phyloP scores from a whole-genome alignment of 37 sponge, comb jelly and placozoan species.

The Ianthella basta region DNA sequence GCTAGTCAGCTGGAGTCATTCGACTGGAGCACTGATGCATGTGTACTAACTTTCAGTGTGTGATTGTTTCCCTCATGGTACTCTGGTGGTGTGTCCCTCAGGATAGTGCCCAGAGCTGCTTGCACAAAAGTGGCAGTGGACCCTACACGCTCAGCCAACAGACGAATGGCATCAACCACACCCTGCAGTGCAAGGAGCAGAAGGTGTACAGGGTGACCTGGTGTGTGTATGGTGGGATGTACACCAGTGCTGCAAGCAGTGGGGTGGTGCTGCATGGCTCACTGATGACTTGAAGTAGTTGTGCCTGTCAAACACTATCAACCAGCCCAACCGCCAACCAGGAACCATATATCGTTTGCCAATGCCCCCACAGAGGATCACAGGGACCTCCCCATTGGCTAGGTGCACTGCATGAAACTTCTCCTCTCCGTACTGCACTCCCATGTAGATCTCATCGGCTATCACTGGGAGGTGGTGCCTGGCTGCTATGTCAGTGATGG shows the following conservation, averaged over 20 bases:
- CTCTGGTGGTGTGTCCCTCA: constrained; percentile 53
- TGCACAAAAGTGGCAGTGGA: constrained; percentile 75
- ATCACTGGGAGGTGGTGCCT: constrained; percentile 81
- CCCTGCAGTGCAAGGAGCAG: constrained; percentile 1
- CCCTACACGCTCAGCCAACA: neutral
- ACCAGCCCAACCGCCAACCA: constrained; percentile 98
- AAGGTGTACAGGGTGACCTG: too few species aligned
- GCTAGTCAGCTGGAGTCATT: too few species aligned
- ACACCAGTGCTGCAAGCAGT: too few species aligned
- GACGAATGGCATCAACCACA: neutral
- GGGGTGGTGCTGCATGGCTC: neutral
- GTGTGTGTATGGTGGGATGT: neutral
- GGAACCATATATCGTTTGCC: constrained; percentile 88
- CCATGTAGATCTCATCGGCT: constrained; percentile 88
- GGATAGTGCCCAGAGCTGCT: constrained; percentile 72
- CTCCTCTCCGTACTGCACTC: constrained; percentile 81
- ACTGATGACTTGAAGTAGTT: constrained; percentile 61
- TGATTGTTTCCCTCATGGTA: constrained; percentile 51
- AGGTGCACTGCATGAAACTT: constrained; percentile 61
- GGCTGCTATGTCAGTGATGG: constrained; percentile 74
- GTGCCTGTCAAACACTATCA: constrained; percentile 85
- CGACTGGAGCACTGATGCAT: too few species aligned
- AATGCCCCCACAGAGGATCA: constrained; percentile 80
- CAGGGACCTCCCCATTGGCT: constrained; percentile 78
- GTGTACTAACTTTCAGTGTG: constrained; percentile 38